Base-by-base conservation (phyloP, 2,797 vertebrate species). In the Acipenser oxyrinchus region DNA sequence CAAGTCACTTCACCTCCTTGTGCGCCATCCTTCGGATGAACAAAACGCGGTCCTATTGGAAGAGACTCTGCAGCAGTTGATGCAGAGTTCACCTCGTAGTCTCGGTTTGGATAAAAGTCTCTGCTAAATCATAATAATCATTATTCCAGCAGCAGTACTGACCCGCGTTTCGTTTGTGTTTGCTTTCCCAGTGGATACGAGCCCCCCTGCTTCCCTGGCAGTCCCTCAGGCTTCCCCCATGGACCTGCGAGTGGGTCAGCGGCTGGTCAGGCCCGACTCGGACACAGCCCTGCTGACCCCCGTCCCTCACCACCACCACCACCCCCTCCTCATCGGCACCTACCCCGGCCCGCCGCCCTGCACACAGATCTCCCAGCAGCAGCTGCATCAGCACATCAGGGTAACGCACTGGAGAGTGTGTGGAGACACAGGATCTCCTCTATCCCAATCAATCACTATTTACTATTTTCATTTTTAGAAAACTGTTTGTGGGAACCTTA, bases 241-340 rank as follows among this genome's bases (percentile, higher is more conserved):
- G 95, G 95, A 97, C 87, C 92, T 98, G 79, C 86, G 94, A 66
- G 88, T 96, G 76, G 93, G 94, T 73, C 94, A 95, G 82, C 89
- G 94, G 74, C 81, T 83, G 73, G 86, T 93, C 83, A 93, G 93
- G 80, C 89, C 92, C 6, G 81, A 89, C 61, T 90, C 93, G 0
- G 93, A 97, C 83, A 90, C 92, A 48, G 73, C 92, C 0, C 82
- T 98, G 77, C 89, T 96, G 82, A 91, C 92, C 65, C 85, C 91
- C 0, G 89, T 94, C 81, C 92, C 92, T 70, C 83, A 87, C 61
- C 84, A 86, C 15, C 15, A 18, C 68, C 86, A 81, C 74, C 93
- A 91, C 60, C 86, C 93, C 69, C 81, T 95, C 71, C 87, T 94
- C 62, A 88, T 94, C 66, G 84, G 89, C 53, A 78, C 82, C 1